These are phyloP conservation scores for Austrolebias charrua DNA, from an alignment of 2,797 vertebrate species.

Conservation along the genomic window DNA sequence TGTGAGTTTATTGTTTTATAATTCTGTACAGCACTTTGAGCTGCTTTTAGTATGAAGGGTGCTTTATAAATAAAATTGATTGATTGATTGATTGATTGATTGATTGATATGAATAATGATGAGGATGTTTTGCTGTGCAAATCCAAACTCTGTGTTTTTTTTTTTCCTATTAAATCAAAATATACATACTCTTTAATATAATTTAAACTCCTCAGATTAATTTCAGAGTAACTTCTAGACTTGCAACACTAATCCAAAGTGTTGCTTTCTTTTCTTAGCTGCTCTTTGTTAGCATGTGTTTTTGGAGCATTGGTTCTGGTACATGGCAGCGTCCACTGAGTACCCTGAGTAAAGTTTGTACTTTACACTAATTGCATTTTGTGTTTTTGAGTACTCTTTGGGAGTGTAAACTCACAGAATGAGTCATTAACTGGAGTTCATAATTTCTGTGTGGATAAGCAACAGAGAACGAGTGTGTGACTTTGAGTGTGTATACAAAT, in stretches of 20 bases:
- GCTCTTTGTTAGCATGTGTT: conserved; percentile 9
- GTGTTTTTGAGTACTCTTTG: conserved; percentile 1
- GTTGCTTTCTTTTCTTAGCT: conserved; percentile 15
- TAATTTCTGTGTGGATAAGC: conserved; percentile 17
- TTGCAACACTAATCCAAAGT: conserved; percentile 49
- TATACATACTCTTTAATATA: neutral
- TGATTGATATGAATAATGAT: too few species aligned
- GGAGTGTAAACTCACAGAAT: neutral
- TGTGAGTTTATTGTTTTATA: too few species aligned
- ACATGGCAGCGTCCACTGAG: conserved; percentile 20
- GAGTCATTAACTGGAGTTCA: conserved; percentile 19
- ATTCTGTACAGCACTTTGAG: too few species aligned
- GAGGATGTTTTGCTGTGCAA: neutral
- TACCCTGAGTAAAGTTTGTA: conserved; percentile 25
- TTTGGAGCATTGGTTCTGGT: conserved; percentile 16
- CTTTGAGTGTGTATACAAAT: too few species aligned
- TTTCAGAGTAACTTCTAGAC: conserved; percentile 29
- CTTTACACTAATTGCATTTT: conserved; percentile 39
- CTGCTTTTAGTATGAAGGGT: too few species aligned
- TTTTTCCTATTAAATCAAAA: neutral
- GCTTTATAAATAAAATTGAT: too few species aligned
- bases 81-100: too few species aligned
- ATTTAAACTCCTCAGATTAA: conserved; percentile 38
- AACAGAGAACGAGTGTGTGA: neutral
- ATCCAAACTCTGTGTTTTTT: conserved; percentile 2